Conservation (phyloP, 2,888 invertebrate genomes). For the Piscicola geometra region DNA sequence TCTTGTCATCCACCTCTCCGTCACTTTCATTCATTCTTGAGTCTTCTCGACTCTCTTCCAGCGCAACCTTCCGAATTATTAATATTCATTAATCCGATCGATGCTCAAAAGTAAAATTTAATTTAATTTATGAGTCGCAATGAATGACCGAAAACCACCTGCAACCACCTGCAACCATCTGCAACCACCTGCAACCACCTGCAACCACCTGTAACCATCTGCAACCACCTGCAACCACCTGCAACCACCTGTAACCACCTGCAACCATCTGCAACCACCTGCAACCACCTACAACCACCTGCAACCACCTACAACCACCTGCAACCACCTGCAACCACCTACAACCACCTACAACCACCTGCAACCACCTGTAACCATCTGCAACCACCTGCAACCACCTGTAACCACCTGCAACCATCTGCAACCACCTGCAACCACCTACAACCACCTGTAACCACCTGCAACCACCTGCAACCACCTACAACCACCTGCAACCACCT, state of each 20-base stretch:
- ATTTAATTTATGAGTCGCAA: too few relatives aligned
- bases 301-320: not conserved
- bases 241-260: not conserved
- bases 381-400: not conserved
- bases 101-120: too few relatives aligned
- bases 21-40: not conserved
- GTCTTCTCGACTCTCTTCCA: not conserved
- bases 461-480: too few relatives aligned
- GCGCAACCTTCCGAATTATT: not conserved
- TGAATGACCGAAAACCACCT: too few relatives aligned
- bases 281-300: not conserved
- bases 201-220: too few relatives aligned
- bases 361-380: not conserved
- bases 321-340: not conserved
- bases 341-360: not conserved
- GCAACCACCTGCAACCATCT: not conserved
- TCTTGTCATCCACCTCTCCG: conserved; percentile 17
- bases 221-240: not conserved
- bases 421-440: too few relatives aligned
- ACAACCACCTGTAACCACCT: too few relatives aligned
- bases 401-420: too few relatives aligned
- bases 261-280: not conserved
- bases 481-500: too few relatives aligned
- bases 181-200: not conserved
- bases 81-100: not conserved